Evolutionary conservation across 2,888 invertebrate species (phyloP), one percentile per base, ranked within the genome.

Genomic region (Hesperia comma): DNA sequence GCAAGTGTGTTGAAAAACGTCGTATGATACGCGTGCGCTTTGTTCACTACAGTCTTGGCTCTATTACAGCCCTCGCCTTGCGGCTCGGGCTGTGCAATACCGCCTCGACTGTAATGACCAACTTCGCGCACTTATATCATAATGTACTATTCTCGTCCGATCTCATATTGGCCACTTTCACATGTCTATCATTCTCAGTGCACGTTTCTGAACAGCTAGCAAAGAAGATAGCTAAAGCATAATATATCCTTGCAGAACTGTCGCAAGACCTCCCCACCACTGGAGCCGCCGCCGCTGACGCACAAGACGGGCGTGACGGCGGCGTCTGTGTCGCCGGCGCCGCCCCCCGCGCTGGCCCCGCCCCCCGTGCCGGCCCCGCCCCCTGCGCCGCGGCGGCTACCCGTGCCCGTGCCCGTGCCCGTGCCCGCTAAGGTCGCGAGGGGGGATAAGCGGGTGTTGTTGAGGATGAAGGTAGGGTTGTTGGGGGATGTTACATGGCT

Each of bases 261-360:
- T 68, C 83, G 86, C 54, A 86, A 85, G 57, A 80, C 86, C 0
- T 81, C 87, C 0, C 86, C 90, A 0, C 78, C 86, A 76, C 72
- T 75, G 95, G 91, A 71, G 93, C 89, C 68, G 94, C 94, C 70
- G 94, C 74, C 77, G 15, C 72, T 77, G 3, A 75, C 74, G 26
- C 77, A 69, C 71, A 72, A 76, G 64, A 75, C 75, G 21, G 75
- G 75, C 57, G 75, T 64, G 67, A 71, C 70, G 46, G 53, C 33
- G 10, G 33, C 37, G 37, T 2, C 26, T 63, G 14, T 37, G 37
- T 37, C 70, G 19, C 67, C 69, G 17, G 33, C 56, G 41, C 68
- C 54, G 17, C 61, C 37, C 10, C 37, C 57, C 40, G 71, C 61
- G 62, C 8, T 8, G 33, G 33, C 33, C 33, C 49, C 56, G 12